Percentiles rank a stretch among this genome's conserved stretches.
Evolutionary conservation across 2,113 vertebrate genomes (phyloP).

Genomic region (Melospiza georgiana): DNA sequence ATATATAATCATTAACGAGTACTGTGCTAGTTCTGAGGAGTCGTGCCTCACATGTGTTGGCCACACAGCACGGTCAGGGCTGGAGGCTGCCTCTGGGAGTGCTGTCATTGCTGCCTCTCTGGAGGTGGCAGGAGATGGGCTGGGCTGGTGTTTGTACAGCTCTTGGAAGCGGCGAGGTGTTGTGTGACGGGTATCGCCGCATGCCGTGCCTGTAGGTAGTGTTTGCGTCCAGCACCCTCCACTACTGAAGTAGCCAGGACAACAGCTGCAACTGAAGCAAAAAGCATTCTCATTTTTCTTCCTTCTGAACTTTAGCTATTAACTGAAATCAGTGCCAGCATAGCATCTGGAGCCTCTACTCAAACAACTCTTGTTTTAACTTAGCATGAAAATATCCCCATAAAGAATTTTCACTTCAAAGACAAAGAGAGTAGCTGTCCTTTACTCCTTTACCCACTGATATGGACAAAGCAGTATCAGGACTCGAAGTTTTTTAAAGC

Average conservation of each 20-base stretch:
- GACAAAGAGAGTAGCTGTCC: background rate
- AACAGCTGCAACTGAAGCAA: slow-evolving; percentile 42
- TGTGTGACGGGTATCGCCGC: background rate
- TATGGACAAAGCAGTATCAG: background rate
- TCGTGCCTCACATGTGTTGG: background rate
- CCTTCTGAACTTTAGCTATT: slow-evolving; percentile 47
- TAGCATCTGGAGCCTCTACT: slow-evolving; percentile 27
- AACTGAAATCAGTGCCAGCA: slow-evolving; percentile 42
- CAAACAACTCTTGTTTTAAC: slow-evolving; percentile 31
- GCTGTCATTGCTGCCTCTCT: background rate
- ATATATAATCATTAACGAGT: background rate
- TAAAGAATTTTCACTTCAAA: slow-evolving; percentile 59
- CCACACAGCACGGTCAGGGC: background rate
- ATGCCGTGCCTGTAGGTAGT: background rate
- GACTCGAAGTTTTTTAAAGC: background rate
- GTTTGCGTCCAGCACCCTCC: background rate
- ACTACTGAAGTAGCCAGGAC: slow-evolving; percentile 57
- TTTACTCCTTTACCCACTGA: background rate
- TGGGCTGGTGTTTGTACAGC: slow-evolving; percentile 31
- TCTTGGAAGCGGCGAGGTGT: slow-evolving; percentile 23
- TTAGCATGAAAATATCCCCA: slow-evolving; percentile 19
- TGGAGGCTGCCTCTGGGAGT: background rate
- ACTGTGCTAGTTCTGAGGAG: background rate
- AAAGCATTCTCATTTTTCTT: background rate
- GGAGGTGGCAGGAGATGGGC: slow-evolving; percentile 43